Conservation (phyloP, 2,888 invertebrate genomes). For the Lepas anatifera region DNA sequence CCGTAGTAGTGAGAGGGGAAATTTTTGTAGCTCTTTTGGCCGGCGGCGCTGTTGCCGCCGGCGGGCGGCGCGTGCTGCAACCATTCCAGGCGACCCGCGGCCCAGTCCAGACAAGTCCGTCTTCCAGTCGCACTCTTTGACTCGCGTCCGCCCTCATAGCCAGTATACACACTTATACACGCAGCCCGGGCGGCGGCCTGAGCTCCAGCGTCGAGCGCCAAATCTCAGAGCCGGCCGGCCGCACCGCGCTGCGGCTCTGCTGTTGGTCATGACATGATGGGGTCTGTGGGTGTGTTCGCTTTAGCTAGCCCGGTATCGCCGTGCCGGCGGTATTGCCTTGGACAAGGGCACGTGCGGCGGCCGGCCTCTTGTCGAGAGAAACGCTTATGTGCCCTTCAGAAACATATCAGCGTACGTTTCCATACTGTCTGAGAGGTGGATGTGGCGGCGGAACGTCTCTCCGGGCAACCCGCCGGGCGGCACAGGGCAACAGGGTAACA, state of each 20-base stretch:
- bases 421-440: background rate
- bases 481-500: background rate
- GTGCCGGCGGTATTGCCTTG: background rate
- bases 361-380: background rate
- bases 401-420: conserved; percentile 2
- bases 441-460: no score
- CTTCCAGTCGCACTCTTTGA: no score
- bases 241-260: no score
- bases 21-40: conserved; percentile 10
- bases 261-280: no score
- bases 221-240: background rate
- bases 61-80: background rate
- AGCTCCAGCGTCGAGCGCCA: background rate
- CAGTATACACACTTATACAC: no score
- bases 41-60: background rate
- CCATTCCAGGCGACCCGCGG: background rate
- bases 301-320: no score
- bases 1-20: no score
- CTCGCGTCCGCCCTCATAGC: no score
- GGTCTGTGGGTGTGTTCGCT: no score
- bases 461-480: background rate
- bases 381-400: conserved; percentile 9
- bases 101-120: no score
- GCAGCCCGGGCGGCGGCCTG: background rate
- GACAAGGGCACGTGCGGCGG: background rate